Conservation (phyloP, 64 coral and sea anemone genomes). For the Hydrozoanthus tunicans region DNA sequence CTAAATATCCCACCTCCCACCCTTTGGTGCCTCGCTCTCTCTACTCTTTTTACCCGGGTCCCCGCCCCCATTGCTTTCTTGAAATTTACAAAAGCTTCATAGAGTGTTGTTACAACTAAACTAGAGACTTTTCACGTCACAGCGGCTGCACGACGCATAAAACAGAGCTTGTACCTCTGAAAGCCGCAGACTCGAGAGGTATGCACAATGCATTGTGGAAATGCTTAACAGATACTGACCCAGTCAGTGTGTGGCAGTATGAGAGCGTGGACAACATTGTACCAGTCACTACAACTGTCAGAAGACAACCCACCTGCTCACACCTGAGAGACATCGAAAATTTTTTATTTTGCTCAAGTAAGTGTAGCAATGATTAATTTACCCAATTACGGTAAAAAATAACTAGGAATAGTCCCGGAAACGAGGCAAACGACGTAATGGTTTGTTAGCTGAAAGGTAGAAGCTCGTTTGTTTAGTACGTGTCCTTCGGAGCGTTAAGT, state of each 20-base stretch:
- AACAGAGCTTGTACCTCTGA: conserved; percentile 38
- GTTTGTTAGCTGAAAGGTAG: no score
- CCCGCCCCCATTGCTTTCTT: no score
- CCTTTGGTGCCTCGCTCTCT: no score
- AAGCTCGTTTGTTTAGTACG: no score
- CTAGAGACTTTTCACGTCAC: background rate
- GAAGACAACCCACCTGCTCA: conserved; percentile 74
- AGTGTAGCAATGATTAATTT: background rate
- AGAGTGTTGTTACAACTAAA: background rate
- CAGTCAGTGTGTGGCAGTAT: conserved; percentile 70
- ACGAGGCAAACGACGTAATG: no score
- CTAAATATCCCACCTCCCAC: no score
- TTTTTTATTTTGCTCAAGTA: conserved; percentile 69
- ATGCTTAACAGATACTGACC: conserved; percentile 39
- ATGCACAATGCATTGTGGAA: conserved; percentile 48
- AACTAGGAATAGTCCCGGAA: no score
- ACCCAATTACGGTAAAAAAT: no score
- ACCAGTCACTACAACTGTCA: conserved; percentile 52
- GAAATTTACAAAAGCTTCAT: background rate
- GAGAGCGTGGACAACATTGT: conserved; percentile 50
- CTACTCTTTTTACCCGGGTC: no score
- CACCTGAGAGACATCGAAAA: conserved; percentile 51
- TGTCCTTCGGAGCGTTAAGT: no score
- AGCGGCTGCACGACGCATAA: background rate
- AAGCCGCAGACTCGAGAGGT: background rate